A percentile compares a stretch with the other conserved stretches of the same genome.
Conservation (phyloP, 64 coral and sea anemone genomes). For the Montipora capricornis region DNA sequence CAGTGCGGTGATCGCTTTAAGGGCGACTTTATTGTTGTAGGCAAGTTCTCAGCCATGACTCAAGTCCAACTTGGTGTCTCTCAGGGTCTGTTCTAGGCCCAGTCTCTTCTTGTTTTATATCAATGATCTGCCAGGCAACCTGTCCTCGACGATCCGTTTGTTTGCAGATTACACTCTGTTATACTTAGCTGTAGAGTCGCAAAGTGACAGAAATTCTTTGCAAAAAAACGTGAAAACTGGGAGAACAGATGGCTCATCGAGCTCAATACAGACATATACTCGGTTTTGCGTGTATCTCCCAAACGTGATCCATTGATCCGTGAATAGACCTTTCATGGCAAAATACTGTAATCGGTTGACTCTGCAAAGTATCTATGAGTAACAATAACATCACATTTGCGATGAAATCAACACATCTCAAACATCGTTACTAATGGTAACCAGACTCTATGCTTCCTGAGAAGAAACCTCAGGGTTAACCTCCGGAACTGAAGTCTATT, state of each 20-base stretch:
- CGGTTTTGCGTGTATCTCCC: constrained; percentile 9
- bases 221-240: background rate
- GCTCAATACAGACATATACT: constrained; percentile 31
- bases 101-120: constrained; percentile 13
- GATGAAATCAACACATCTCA: background rate
- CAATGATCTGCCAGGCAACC: constrained; percentile 4
- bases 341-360: background rate
- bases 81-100: constrained; percentile 27
- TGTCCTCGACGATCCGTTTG: constrained; percentile 26
- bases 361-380: constrained; percentile 51
- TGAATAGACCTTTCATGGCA: too few species aligned
- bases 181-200: background rate
- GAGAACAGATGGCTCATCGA: background rate
- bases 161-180: constrained; percentile 24
- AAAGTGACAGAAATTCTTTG: background rate
- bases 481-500: background rate
- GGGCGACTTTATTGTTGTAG: background rate
- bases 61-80: constrained; percentile 10
- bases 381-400: background rate
- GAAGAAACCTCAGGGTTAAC: too few species aligned
- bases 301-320: background rate
- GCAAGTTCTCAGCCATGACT: background rate
- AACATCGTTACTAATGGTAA: too few species aligned
- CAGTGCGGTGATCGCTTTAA: too few species aligned
- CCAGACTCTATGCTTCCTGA: too few species aligned